Percentiles rank a stretch among this genome's conserved stretches.
Evolutionary conservation across 2,888 invertebrate species (phyloP).

Genomic region (Rotaria socialis): DNA sequence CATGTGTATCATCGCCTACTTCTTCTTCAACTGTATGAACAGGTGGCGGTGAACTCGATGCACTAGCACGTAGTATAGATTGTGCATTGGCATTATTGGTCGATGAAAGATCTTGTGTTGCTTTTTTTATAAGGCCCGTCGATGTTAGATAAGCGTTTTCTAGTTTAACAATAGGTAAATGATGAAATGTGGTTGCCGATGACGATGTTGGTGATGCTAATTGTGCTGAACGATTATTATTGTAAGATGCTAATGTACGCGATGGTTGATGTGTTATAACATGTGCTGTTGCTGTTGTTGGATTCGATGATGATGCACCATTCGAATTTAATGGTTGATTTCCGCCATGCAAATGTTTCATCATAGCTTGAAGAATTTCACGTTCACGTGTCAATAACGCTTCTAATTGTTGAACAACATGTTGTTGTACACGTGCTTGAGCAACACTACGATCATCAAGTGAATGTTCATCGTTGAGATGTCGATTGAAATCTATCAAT

Average conservation of each 20-base stretch:
- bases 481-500: constrained; percentile 81
- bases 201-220: constrained; percentile 19
- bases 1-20: constrained; percentile 4
- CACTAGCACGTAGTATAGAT: background rate
- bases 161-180: constrained; percentile 24
- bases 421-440: constrained; percentile 92
- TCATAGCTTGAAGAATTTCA: constrained; percentile 89
- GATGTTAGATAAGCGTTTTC: constrained; percentile 14
- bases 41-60: constrained; percentile 21
- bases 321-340: background rate
- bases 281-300: constrained; percentile 1
- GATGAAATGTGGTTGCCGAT: background rate
- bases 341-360: constrained; percentile 79
- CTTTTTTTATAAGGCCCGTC: background rate
- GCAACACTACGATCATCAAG: constrained; percentile 90
- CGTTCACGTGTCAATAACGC: constrained; percentile 71
- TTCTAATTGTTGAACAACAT: constrained; percentile 66
- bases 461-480: constrained; percentile 84
- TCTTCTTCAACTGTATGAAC: background rate
- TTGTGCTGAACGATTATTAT: background rate
- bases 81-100: background rate
- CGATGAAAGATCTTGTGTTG: background rate
- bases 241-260: background rate
- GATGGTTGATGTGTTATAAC: background rate
- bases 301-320: background rate